These are phyloP conservation scores for Orbicella faveolata DNA, from an alignment of 64 coral and sea anemone species.

Conservation along the genomic window DNA sequence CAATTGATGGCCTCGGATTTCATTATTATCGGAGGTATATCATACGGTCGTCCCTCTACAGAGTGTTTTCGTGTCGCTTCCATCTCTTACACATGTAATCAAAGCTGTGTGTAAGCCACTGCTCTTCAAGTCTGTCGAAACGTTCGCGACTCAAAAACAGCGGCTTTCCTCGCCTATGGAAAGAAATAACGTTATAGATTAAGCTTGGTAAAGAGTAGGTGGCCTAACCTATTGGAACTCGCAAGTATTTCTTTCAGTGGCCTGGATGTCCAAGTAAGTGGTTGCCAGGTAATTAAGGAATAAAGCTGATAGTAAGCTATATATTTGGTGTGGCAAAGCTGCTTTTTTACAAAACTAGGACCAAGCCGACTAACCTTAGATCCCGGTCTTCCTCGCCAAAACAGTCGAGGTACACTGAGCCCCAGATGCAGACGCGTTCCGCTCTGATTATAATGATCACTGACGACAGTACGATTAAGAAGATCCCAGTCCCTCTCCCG, in stretches of 20 bases:
- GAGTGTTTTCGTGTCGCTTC: conserved; percentile 78
- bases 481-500: conserved; percentile 83
- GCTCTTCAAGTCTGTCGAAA: conserved; percentile 87
- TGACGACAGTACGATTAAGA: conserved; percentile 86
- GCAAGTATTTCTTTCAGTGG: neutral
- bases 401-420: conserved; percentile 92
- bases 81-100: conserved; percentile 95
- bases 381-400: conserved; percentile 98
- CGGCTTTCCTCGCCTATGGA: conserved; percentile 91
- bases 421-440: conserved; percentile 89
- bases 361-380: conserved; percentile 51
- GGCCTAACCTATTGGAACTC: neutral
- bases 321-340: too few relatives aligned
- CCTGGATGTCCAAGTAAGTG: too few relatives aligned
- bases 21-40: neutral
- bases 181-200: neutral
- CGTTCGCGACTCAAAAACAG: conserved; percentile 89
- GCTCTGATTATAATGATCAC: conserved; percentile 81
- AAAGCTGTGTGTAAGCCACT: conserved; percentile 95
- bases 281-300: too few relatives aligned
- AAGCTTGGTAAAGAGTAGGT: neutral
- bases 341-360: too few relatives aligned
- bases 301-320: too few relatives aligned
- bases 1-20: neutral
- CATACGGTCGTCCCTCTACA: neutral